Conservation (phyloP, 2,113 vertebrate genomes). For the Periophthalmus modestus region DNA sequence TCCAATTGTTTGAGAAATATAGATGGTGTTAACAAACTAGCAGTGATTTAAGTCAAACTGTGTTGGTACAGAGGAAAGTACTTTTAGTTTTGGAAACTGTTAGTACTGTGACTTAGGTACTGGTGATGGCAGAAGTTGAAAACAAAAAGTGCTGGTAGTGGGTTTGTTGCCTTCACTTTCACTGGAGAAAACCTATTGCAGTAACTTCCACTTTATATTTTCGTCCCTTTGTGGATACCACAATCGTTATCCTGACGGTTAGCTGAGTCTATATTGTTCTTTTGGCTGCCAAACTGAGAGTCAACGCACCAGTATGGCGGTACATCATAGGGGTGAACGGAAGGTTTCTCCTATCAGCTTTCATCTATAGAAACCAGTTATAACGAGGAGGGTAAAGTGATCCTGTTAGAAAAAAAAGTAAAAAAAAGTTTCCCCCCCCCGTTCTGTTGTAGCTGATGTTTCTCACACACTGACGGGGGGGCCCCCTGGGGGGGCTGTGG, state of each 20-base stretch:
- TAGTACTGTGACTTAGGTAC: background rate
- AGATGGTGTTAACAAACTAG: no score
- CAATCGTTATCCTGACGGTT: constrained; percentile 31
- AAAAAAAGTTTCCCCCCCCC: no score
- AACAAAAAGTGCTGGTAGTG: background rate
- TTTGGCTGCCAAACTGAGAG: constrained; percentile 29
- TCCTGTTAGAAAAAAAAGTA: constrained; percentile 29
- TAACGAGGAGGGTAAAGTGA: constrained; percentile 10
- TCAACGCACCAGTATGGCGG: constrained; percentile 40
- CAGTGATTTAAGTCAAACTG: no score
- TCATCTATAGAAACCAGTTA: constrained; percentile 17
- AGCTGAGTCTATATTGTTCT: constrained; percentile 35
- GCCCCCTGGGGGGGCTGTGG: constrained; percentile 6
- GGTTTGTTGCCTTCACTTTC: background rate
- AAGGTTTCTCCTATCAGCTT: constrained; percentile 23
- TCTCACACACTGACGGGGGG: constrained; percentile 30
- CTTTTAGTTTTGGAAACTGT: no score
- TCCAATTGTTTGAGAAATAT: background rate
- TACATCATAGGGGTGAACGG: constrained; percentile 28
- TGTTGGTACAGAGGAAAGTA: no score
- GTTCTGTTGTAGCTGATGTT: constrained; percentile 33
- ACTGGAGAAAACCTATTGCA: background rate
- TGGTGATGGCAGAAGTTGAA: background rate
- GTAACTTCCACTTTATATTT: background rate
- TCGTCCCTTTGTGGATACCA: background rate